Percentiles rank a stretch among this genome's conserved stretches.
These are phyloP conservation scores for Keiferia lycopersicella DNA, from an alignment of 2,888 invertebrate genomes.

Conservation along the genomic window DNA sequence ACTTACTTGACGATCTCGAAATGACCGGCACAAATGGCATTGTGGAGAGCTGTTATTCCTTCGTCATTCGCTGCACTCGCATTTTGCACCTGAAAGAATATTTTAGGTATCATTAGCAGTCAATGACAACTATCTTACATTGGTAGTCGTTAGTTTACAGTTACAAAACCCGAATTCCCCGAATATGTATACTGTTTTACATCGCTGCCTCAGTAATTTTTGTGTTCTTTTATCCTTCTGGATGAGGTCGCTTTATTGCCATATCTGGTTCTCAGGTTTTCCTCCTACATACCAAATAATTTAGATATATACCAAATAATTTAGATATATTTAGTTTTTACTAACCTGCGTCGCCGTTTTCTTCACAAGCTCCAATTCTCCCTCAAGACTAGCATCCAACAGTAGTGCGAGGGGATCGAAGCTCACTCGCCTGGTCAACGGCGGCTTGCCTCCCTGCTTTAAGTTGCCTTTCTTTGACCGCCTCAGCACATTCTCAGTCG, in stretches of 20 bases:
- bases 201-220: neutral
- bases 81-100: conserved; percentile 87
- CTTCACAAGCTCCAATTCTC: conserved; percentile 97
- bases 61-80: conserved; percentile 99
- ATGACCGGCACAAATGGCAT: conserved; percentile 99
- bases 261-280: too few species aligned
- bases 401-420: conserved; percentile 98
- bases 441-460: conserved; percentile 87
- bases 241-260: too few species aligned
- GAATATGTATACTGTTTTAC: too few species aligned
- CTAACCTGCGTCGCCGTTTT: conserved; percentile 95
- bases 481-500: conserved; percentile 80
- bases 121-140: neutral
- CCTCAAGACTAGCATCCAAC: conserved; percentile 98
- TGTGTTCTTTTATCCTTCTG: too few species aligned
- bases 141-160: neutral
- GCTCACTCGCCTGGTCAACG: conserved; percentile 92
- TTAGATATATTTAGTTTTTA: neutral
- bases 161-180: too few species aligned
- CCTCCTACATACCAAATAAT: too few species aligned
- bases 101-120: neutral
- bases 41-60: conserved; percentile 99
- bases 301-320: neutral
- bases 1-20: conserved; percentile 96
- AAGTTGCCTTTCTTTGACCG: conserved; percentile 90